Percentiles rank a stretch among this genome's conserved stretches.
Conservation (phyloP, 2,888 invertebrate species). For the Protophormia terraenovae region DNA sequence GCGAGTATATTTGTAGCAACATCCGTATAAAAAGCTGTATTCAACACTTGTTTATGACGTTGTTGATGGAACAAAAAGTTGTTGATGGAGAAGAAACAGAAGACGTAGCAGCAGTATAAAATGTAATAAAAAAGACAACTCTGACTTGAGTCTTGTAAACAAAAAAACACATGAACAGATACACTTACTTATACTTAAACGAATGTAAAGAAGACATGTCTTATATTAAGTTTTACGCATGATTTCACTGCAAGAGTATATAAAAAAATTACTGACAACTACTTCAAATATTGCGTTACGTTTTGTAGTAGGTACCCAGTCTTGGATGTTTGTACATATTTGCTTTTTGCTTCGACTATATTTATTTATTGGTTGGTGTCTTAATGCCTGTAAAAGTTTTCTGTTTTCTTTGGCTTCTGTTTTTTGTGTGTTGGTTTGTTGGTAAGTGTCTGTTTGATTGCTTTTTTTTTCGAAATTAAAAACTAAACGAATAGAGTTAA, state of each 20-base stretch:
- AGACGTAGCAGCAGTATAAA: neutral
- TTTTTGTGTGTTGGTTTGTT: neutral
- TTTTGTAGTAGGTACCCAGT: neutral
- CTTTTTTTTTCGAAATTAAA: neutral
- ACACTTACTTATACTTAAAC: neutral
- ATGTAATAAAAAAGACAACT: conserved; percentile 19
- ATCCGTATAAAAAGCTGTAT: neutral
- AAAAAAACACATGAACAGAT: neutral
- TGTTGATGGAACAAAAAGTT: neutral
- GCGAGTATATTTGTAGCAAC: neutral
- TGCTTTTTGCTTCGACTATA: neutral
- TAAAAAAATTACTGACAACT: neutral
- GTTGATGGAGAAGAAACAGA: neutral
- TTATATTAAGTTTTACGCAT: conserved; percentile 63
- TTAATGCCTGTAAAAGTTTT: neutral
- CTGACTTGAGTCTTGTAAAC: conserved; percentile 5
- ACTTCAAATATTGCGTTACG: neutral
- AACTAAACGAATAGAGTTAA: neutral
- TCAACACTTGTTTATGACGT: conserved; percentile 24
- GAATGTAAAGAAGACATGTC: conserved; percentile 21
- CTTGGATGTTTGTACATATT: neutral
- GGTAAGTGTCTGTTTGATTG: neutral
- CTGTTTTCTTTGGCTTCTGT: neutral
- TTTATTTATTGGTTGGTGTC: neutral
- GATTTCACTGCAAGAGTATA: conserved; percentile 38